These are phyloP conservation scores for Morone chrysops DNA, from an alignment of 2,113 vertebrate genomes.

Conservation along the genomic window DNA sequence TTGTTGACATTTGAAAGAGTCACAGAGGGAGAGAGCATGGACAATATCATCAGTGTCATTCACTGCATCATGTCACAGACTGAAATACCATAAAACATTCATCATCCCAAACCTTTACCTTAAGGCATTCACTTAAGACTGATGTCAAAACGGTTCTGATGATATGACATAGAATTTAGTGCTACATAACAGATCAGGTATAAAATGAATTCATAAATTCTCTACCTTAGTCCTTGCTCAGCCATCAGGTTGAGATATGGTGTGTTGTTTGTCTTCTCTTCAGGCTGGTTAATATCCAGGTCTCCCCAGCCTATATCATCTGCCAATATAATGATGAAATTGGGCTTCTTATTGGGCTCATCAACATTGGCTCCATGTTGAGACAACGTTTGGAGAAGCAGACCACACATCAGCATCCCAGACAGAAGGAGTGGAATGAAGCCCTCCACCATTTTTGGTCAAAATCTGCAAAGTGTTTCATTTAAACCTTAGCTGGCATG, in stretches of 20 bases:
- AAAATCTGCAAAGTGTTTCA: constrained; percentile 44
- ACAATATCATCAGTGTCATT: neutral
- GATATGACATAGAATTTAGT: neutral
- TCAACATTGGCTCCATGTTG: constrained; percentile 19
- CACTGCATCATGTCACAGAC: neutral
- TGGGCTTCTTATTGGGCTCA: constrained; percentile 77
- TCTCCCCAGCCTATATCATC: constrained; percentile 98
- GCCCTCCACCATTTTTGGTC: constrained; percentile 77
- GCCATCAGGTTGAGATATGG: constrained; percentile 89
- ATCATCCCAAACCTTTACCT: neutral
- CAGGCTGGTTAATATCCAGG: constrained; percentile 88
- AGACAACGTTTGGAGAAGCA: constrained; percentile 70
- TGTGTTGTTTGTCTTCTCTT: constrained; percentile 81
- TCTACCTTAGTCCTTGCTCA: constrained; percentile 88
- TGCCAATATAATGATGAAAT: constrained; percentile 93
- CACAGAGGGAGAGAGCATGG: neutral
- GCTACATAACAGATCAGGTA: neutral
- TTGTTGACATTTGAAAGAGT: neutral
- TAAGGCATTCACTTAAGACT: neutral
- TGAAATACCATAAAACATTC: neutral
- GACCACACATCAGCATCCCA: constrained; percentile 68
- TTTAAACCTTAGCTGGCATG: neutral
- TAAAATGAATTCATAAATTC: neutral
- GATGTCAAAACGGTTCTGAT: neutral
- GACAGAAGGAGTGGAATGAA: constrained; percentile 56